These are phyloP conservation scores for Hydrotaea cyrtoneurina DNA, from an alignment of 2,888 invertebrate genomes.

Conservation along the genomic window DNA sequence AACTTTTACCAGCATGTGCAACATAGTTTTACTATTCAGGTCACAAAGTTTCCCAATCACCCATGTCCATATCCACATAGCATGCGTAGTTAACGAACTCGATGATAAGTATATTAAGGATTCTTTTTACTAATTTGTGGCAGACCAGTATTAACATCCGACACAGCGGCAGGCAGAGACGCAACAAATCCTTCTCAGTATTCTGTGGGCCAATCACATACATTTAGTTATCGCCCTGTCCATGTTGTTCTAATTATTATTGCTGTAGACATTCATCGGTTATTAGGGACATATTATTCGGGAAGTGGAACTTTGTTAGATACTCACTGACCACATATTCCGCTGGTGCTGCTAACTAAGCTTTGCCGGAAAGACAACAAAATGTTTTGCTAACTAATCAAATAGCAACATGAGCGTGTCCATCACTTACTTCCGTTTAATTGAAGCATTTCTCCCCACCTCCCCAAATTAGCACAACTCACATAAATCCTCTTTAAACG, in stretches of 20 bases:
- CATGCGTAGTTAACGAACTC: no score
- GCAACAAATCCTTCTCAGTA: no score
- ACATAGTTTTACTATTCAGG: no score
- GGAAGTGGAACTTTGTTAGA: neutral
- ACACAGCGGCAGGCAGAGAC: no score
- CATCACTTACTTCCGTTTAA: neutral
- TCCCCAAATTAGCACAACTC: neutral
- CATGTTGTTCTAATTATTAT: neutral
- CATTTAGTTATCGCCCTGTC: neutral
- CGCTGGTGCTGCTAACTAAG: neutral
- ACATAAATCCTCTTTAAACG: neutral
- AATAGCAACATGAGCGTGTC: neutral
- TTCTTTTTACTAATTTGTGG: no score
- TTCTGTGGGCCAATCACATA: neutral
- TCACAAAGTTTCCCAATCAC: no score
- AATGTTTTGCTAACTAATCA: neutral
- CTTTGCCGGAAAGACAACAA: neutral
- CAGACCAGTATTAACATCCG: no score
- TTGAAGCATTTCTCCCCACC: no score
- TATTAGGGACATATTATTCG: neutral
- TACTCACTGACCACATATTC: neutral
- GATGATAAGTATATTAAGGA: no score
- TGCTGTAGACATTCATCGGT: neutral
- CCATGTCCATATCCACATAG: no score
- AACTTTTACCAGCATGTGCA: no score